These are phyloP conservation scores for Tachypleus tridentatus DNA, from an alignment of 1,140 invertebrate species.

Conservation along the genomic window DNA sequence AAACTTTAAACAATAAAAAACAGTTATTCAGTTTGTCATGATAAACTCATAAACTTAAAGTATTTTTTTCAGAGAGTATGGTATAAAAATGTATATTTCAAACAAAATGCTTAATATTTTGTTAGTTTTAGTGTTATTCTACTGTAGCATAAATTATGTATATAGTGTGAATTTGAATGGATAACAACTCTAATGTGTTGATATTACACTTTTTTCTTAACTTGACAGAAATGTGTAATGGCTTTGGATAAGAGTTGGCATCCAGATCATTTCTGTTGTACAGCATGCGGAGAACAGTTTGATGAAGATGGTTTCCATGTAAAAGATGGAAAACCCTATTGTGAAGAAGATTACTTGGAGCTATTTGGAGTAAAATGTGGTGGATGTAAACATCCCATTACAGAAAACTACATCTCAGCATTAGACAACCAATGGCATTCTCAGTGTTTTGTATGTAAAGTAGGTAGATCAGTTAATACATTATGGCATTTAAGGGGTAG, in stretches of 20 bases:
- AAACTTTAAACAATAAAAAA: too few species aligned
- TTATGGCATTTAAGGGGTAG: conserved; percentile 34
- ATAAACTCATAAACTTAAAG: too few species aligned
- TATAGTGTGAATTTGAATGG: too few species aligned
- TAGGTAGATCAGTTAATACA: conserved; percentile 42
- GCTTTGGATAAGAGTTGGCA: conserved; percentile 43
- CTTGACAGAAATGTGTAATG: conserved; percentile 36
- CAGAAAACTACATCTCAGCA: conserved; percentile 43
- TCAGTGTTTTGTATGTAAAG: conserved; percentile 42
- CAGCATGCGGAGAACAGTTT: conserved; percentile 38
- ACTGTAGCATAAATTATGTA: too few species aligned
- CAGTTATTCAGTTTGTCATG: too few species aligned
- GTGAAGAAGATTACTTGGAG: conserved; percentile 42
- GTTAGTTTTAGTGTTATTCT: too few species aligned
- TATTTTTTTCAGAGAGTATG: too few species aligned
- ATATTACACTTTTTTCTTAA: not conserved
- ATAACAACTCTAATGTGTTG: too few species aligned
- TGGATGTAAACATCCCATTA: conserved; percentile 41
- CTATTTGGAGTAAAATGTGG: conserved; percentile 42
- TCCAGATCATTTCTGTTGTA: conserved; percentile 42
- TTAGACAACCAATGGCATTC: conserved; percentile 42
- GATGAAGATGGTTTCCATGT: conserved; percentile 44
- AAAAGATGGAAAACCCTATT: conserved; percentile 38
- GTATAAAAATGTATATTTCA: too few species aligned
- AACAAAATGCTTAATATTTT: too few species aligned